A percentile compares a stretch with the other conserved stretches of the same genome.
phyloP scores from a whole-genome alignment of 2,113 vertebrate species.

The Oncorhynchus clarkii region DNA sequence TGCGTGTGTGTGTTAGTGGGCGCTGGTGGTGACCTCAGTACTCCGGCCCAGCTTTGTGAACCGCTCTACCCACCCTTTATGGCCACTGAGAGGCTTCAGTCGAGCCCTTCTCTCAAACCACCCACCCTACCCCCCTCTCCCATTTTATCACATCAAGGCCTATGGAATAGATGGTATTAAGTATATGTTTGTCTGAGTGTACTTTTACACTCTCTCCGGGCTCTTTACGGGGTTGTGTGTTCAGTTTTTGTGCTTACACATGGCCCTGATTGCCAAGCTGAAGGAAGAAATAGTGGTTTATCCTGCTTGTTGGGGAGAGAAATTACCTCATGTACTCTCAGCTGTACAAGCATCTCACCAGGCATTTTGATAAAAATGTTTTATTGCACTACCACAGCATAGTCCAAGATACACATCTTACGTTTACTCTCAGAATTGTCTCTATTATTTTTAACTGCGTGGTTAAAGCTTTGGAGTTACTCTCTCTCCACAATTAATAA shows the following conservation, averaged over 20 bases:
- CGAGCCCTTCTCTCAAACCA: conserved; percentile 9
- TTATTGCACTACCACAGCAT: conserved; percentile 9
- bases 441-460: background rate
- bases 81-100: conserved; percentile 18
- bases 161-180: conserved; percentile 30
- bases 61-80: conserved; percentile 24
- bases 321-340: conserved; percentile 44
- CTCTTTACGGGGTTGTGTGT: conserved; percentile 32
- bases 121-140: conserved; percentile 1
- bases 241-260: conserved; percentile 23
- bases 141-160: conserved; percentile 38
- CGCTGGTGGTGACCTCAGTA: conserved; percentile 38
- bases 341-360: conserved; percentile 40
- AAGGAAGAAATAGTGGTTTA: conserved; percentile 5
- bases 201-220: conserved; percentile 27
- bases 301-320: conserved; percentile 39
- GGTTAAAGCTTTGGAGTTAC: background rate
- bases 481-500: background rate
- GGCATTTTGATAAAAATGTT: conserved; percentile 23
- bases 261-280: conserved; percentile 27
- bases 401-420: conserved; percentile 5
- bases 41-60: conserved; percentile 30
- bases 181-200: conserved; percentile 28
- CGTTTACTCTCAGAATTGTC: background rate
- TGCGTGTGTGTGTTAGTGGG: background rate